Conservation (phyloP, 2,797 vertebrate genomes). For the Threskiornis aethiopicus region DNA sequence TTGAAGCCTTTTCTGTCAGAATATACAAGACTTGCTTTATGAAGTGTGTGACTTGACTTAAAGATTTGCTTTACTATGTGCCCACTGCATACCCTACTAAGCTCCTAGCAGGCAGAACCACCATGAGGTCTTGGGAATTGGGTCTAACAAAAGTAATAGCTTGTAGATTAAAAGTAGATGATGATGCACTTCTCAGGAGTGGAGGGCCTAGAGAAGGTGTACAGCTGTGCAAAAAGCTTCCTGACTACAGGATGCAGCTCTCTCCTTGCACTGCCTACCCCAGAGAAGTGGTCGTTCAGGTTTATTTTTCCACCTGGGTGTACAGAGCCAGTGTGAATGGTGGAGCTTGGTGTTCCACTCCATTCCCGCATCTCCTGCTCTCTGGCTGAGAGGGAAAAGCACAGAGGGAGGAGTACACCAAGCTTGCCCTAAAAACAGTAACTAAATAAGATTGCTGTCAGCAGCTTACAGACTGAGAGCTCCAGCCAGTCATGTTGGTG, state of each 20-base stretch:
- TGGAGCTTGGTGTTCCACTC: neutral
- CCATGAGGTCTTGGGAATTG: neutral
- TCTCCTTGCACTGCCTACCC: neutral
- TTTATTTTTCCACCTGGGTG: neutral
- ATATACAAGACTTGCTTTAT: neutral
- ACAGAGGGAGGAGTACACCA: neutral
- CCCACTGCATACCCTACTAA: neutral
- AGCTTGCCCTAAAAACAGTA: neutral
- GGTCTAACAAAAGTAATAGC: neutral
- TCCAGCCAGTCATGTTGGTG: neutral
- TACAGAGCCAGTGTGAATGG: accelerated
- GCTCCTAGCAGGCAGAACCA: neutral
- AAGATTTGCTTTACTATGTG: neutral
- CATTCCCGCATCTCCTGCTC: neutral
- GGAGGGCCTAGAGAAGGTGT: neutral
- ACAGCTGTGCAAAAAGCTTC: neutral
- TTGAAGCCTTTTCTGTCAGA: neutral
- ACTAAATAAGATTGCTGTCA: neutral
- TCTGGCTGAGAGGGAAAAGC: neutral
- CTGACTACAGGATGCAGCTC: neutral
- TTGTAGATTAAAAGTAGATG: neutral
- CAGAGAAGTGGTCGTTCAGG: neutral
- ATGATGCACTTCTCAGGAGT: neutral
- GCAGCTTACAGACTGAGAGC: neutral
- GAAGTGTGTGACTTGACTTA: neutral